Percentiles rank a stretch among this genome's conserved stretches.
These are phyloP conservation scores for Drosophila vallismaia DNA, from an alignment of 2,888 invertebrate genomes.

Conservation along the genomic window DNA sequence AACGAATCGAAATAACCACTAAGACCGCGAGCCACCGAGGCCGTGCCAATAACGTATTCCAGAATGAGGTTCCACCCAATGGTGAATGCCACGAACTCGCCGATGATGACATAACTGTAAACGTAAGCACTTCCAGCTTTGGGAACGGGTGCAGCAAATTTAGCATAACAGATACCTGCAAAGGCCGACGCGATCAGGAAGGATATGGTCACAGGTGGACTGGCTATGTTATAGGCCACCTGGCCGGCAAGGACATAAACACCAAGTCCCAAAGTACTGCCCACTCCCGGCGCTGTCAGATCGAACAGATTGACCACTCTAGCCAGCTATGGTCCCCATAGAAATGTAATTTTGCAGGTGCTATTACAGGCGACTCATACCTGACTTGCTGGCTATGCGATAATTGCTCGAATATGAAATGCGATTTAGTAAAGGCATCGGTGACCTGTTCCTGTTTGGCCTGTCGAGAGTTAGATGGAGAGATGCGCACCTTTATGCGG, in stretches of 20 bases:
- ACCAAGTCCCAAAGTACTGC: slow-evolving; percentile 95
- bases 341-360: too few relatives aligned
- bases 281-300: slow-evolving; percentile 93
- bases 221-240: slow-evolving; percentile 93
- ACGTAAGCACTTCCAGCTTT: slow-evolving; percentile 94
- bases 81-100: slow-evolving; percentile 91
- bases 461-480: too few relatives aligned
- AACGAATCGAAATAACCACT: slow-evolving; percentile 90
- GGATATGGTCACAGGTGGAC: slow-evolving; percentile 95
- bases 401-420: too few relatives aligned
- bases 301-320: slow-evolving; percentile 92
- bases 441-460: too few relatives aligned
- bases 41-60: slow-evolving; percentile 91
- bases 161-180: slow-evolving; percentile 93
- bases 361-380: slow-evolving; percentile 36
- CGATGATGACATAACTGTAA: slow-evolving; percentile 92
- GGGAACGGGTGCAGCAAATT: slow-evolving; percentile 92
- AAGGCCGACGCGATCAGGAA: slow-evolving; percentile 96
- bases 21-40: slow-evolving; percentile 90
- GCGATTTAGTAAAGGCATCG: too few relatives aligned
- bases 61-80: slow-evolving; percentile 94
- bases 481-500: too few relatives aligned
- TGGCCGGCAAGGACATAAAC: slow-evolving; percentile 97
- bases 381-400: too few relatives aligned
- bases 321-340: slow-evolving; percentile 75